Evolutionary conservation across 2,113 vertebrate species (phyloP).

Genomic region (Notothenia coriiceps): DNA sequence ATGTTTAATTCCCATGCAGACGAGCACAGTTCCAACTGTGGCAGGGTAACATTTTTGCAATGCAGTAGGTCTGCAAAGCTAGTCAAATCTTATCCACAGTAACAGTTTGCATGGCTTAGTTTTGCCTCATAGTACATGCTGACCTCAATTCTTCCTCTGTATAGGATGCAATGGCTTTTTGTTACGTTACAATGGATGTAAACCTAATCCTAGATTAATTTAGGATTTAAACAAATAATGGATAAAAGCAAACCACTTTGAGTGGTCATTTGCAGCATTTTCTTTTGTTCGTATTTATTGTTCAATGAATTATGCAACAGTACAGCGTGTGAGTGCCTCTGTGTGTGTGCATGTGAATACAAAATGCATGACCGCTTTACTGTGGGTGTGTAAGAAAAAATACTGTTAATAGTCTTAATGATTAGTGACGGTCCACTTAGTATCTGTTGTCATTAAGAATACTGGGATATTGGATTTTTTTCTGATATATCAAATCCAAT

Average conservation of each 20-base stretch:
- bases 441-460: not conserved
- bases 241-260: not conserved
- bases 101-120: slow-evolving; percentile 5
- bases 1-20: slow-evolving; percentile 34
- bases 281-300: not conserved
- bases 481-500: not conserved
- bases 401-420: not conserved
- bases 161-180: slow-evolving; percentile 1
- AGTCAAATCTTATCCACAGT: slow-evolving; percentile 3
- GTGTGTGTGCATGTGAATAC: slow-evolving; percentile 1
- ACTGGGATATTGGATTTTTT: not conserved
- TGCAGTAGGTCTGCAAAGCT: not conserved
- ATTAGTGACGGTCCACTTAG: not conserved
- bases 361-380: slow-evolving; percentile 16
- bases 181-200: not conserved
- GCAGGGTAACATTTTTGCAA: slow-evolving; percentile 6
- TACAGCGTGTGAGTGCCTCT: not conserved
- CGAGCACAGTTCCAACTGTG: slow-evolving; percentile 16
- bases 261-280: not conserved
- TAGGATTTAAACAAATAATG: slow-evolving; percentile 1
- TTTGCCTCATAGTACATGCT: not conserved
- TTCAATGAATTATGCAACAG: not conserved
- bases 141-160: slow-evolving; percentile 18
- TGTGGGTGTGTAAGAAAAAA: not conserved
- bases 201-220: slow-evolving; percentile 27